A percentile compares a stretch with the other conserved stretches of the same genome.
These are phyloP conservation scores for Erebia ligea DNA, from an alignment of 2,888 invertebrate species.

Conservation along the genomic window DNA sequence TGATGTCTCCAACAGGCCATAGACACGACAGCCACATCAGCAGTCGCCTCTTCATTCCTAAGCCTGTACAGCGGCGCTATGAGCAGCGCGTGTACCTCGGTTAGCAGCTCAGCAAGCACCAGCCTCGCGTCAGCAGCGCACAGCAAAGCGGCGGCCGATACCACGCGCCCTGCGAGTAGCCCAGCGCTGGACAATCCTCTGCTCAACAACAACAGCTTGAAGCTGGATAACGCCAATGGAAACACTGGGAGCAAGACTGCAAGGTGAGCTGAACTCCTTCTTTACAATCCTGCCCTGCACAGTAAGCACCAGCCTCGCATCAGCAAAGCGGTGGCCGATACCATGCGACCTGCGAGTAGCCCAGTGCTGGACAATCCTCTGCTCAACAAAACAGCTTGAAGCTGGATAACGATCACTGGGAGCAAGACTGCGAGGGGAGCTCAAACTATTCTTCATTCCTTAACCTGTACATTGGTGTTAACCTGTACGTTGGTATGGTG, in stretches of 20 bases:
- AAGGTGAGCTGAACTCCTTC: constrained; percentile 53
- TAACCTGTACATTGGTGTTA: constrained; percentile 79
- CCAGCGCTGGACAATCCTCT: constrained; percentile 68
- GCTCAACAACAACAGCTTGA: constrained; percentile 74
- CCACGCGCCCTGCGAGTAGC: constrained; percentile 66
- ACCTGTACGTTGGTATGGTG: constrained; percentile 77
- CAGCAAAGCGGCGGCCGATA: constrained; percentile 68
- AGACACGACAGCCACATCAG: constrained; percentile 84
- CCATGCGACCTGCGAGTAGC: constrained; percentile 66
- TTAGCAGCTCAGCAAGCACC: constrained; percentile 52
- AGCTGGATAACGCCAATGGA: constrained; percentile 77
- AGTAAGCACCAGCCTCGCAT: constrained; percentile 49
- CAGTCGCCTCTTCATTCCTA: constrained; percentile 77
- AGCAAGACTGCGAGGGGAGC: constrained; percentile 76
- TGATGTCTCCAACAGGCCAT: constrained; percentile 69
- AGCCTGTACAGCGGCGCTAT: constrained; percentile 78
- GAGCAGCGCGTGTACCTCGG: constrained; percentile 69
- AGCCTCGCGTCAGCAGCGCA: constrained; percentile 58
- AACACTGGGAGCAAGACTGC: constrained; percentile 77
- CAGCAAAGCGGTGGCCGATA: constrained; percentile 68
- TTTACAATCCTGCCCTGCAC: constrained; percentile 48
- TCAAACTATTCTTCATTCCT: constrained; percentile 54
- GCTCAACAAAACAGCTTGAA: constrained; percentile 76
- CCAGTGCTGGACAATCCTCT: constrained; percentile 67
- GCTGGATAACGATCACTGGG: constrained; percentile 74